phyloP scores from a whole-genome alignment of 2,113 vertebrate species.

The Romanogobio albipinnatus region DNA sequence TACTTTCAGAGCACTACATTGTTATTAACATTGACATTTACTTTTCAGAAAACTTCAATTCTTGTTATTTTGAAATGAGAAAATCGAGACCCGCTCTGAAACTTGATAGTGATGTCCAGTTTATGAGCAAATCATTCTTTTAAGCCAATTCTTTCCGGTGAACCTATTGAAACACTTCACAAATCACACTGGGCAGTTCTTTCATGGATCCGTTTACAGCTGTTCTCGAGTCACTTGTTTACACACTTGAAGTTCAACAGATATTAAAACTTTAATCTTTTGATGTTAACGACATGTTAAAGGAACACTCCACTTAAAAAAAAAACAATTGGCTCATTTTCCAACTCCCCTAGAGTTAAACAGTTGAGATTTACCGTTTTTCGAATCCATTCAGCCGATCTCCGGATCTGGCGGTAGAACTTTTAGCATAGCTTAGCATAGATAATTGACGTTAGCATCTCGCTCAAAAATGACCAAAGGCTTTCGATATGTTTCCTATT shows the following conservation, averaged over 20 bases:
- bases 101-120: neutral
- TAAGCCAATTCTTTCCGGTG: neutral
- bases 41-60: neutral
- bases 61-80: neutral
- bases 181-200: neutral
- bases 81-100: neutral
- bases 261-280: neutral
- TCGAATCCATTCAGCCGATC: no score
- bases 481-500: no score
- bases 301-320: no score
- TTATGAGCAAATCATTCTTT: neutral
- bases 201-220: neutral
- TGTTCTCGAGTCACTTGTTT: no score
- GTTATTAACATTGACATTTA: neutral
- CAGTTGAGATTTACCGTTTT: no score
- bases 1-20: neutral
- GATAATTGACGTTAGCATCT: no score
- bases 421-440: no score
- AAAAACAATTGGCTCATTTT: no score
- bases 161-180: neutral
- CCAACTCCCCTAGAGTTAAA: no score
- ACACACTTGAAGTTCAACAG: no score
- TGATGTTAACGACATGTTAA: neutral
- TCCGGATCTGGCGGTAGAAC: no score
- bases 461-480: no score